Conservation (phyloP, 2,888 invertebrate genomes). For the Teleogryllus oceanicus region DNA sequence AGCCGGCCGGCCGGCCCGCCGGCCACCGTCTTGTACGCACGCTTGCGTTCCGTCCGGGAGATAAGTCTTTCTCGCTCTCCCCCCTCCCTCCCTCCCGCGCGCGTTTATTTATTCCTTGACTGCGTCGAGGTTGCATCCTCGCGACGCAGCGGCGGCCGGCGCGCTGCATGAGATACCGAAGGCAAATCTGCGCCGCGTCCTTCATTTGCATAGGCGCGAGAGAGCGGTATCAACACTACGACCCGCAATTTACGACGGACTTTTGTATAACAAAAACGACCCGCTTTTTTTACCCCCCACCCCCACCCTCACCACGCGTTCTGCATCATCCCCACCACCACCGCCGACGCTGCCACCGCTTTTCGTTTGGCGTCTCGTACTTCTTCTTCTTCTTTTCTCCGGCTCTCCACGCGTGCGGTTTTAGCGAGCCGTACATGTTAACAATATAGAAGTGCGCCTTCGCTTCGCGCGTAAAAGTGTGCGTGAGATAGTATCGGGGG, state of each 20-base stretch:
- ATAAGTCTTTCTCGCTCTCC: background rate
- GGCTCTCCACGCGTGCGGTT: background rate
- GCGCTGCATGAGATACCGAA: background rate
- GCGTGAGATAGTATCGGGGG: background rate
- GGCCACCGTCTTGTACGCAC: background rate
- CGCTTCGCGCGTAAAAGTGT: background rate
- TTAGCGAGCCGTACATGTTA: background rate
- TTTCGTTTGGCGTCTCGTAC: background rate
- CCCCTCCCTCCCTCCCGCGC: background rate
- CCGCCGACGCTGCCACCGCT: background rate
- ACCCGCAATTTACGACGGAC: background rate
- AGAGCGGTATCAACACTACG: slow-evolving; percentile 18
- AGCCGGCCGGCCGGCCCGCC: too few relatives aligned
- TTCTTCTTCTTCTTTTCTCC: background rate
- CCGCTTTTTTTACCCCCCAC: background rate
- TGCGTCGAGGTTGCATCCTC: background rate
- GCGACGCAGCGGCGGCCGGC: background rate
- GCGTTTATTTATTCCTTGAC: background rate
- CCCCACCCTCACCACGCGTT: too few relatives aligned
- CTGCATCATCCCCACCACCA: background rate
- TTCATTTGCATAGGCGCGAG: slow-evolving; percentile 9
- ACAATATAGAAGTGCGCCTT: background rate
- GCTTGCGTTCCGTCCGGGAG: background rate
- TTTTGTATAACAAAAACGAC: slow-evolving; percentile 6
- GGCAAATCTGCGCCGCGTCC: background rate